Evolutionary conservation across 2,888 invertebrate species (phyloP), one percentile per base, ranked within the genome.

Genomic region (Cheilosia soror): DNA sequence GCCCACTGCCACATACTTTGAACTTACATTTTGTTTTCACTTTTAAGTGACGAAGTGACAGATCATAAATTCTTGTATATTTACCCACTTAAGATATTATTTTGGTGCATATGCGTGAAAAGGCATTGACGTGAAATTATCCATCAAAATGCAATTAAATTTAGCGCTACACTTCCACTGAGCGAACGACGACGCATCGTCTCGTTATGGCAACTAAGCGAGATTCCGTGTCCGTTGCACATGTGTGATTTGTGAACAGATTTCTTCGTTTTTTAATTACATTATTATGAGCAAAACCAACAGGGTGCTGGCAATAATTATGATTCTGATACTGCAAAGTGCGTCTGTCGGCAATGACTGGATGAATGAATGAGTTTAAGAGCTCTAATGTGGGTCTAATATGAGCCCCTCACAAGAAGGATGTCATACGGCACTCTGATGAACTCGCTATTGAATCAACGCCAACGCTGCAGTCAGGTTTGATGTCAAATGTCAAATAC

Each of bases 111-210:
- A 15, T 58, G 85, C 72, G 62, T 81, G 75, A 68, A 81, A 85
- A 81, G 49, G 76, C 85, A 85, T 85, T 77, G 81, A 81, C 85
- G 68, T 85, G 76, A 81, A 85, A 81, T 85, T 81, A 81, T 66
- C 85, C 85, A 85, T 85, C 76, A 81, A 85, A 85, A 72, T 37
- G 85, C 68, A 77, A 81, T 85, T 85, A 85, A 85, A 85, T 77
- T 85, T 77, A 63, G 76, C 81, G 68, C 72, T 68, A 63, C 63
- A 81, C 72, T 77, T 66, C 72, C 77, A 77, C 29, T 44, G 27
- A 66, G 49, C 55, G 44, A 66, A 65, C 53, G 63, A 53, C 58
- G 60, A 83, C 58, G 69, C 65, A 65, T 66, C 63, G 58, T 79
- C 75, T 71, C 79, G 51, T 75, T 75, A 75, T 65, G 58, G 65